Evolutionary conservation across 2,888 invertebrate species (phyloP).

Genomic region (Sphaerophoria taeniata): DNA sequence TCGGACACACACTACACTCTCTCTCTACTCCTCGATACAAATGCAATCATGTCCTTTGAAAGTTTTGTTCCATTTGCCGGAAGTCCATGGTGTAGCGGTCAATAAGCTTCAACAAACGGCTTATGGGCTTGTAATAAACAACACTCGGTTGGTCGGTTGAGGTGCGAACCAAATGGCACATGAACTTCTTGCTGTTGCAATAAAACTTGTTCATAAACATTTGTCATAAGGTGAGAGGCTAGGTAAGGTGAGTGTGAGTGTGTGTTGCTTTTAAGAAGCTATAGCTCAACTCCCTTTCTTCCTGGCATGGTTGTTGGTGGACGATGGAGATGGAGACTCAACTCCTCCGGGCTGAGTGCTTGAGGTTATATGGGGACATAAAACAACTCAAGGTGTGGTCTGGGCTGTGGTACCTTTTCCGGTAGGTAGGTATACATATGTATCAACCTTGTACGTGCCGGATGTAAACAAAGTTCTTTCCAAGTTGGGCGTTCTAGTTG

Average conservation of each 20-base stretch:
- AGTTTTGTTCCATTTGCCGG: slow-evolving; percentile 4
- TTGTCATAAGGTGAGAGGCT: slow-evolving; percentile 72
- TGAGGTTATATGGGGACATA: slow-evolving; percentile 65
- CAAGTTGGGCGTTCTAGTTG: slow-evolving; percentile 38
- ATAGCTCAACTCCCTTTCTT: not conserved
- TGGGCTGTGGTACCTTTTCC: slow-evolving; percentile 41
- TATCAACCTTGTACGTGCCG: slow-evolving; percentile 43
- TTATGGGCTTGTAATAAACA: slow-evolving; percentile 69
- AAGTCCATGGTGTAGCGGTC: slow-evolving; percentile 16
- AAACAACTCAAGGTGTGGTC: slow-evolving; percentile 68
- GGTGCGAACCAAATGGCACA: slow-evolving; percentile 72
- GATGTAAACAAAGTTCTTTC: slow-evolving; percentile 60
- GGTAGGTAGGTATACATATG: too few species aligned
- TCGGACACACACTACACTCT: slow-evolving; percentile 28
- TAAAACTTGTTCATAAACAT: slow-evolving; percentile 73
- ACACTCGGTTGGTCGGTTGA: slow-evolving; percentile 67
- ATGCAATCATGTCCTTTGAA: slow-evolving; percentile 54
- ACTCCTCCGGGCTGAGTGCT: not conserved
- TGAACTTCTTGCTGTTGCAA: slow-evolving; percentile 71
- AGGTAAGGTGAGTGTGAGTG: too few species aligned
- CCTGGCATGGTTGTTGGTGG: too few species aligned
- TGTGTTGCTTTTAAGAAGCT: slow-evolving; percentile 28
- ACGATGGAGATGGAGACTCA: too few species aligned
- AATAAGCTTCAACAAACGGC: slow-evolving; percentile 44
- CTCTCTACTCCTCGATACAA: slow-evolving; percentile 26